Evolutionary conservation across 1,140 invertebrate genomes (phyloP), one percentile per base, ranked within the genome.

Genomic region (Anthonomus grandis): DNA sequence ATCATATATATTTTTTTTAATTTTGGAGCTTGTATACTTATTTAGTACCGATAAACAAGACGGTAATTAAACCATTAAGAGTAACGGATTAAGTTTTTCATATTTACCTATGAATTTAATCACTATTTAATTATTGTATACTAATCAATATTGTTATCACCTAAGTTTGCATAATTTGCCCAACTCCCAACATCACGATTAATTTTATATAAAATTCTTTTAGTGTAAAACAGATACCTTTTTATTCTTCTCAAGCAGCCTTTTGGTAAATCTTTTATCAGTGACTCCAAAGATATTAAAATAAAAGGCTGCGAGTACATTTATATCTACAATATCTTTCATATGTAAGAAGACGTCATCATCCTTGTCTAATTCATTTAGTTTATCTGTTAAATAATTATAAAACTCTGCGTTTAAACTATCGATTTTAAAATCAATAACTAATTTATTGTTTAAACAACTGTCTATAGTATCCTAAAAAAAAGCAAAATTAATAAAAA

Each of bases 181-280:
- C n/a, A n/a, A n/a, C n/a, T n/a, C n/a, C n/a, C n/a, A n/a, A n/a
- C n/a, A n/a, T n/a, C n/a, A n/a, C n/a, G n/a, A n/a, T n/a, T n/a
- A n/a, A n/a, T n/a, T n/a, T n/a, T n/a, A n/a, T n/a, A n/a, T n/a
- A n/a, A n/a, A n/a, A n/a, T n/a, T n/a, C n/a, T n/a, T n/a, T n/a
- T n/a, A n/a, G n/a, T n/a, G n/a, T n/a, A n/a, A n/a, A n/a, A n/a
- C 3, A 59, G 13, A 62, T 68, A 87, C 83, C 78, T 89, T 92
- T 73, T 83, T 86, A 69, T 91, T 85, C 0, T 85, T 67, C 60
- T 93, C 90, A 63, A 82, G 76, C 6, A 93, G 63, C 53, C 78
- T 74, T 75, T 84, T 89, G 41, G 90, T 81, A 9, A 88, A 69
- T 76, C 89, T 91, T 69, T 85, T 91, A 65, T 95, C 91, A 57